A percentile compares a stretch with the other conserved stretches of the same genome.
Evolutionary conservation across 2,113 vertebrate species (phyloP).

Genomic region (Crotalus horridus): DNA sequence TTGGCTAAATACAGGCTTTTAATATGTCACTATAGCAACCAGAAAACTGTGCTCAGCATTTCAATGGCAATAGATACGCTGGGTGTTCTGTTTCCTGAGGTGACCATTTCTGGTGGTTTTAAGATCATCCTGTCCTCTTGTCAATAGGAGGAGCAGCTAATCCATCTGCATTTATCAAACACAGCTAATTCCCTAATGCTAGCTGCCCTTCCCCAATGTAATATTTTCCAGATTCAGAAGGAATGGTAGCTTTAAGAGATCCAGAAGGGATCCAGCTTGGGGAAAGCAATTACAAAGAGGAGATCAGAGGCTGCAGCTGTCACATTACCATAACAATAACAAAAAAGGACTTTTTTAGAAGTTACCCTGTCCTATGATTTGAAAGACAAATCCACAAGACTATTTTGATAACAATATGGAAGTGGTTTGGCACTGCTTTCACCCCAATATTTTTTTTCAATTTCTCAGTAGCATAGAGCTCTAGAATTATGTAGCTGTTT

Average conservation of each 20-base stretch:
- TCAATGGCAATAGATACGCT: neutral
- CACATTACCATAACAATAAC: neutral
- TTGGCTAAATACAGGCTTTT: slow-evolving; percentile 15
- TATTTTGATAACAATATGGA: neutral
- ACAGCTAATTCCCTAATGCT: neutral
- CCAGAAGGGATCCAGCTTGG: neutral
- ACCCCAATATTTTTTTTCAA: neutral
- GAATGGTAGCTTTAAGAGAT: neutral
- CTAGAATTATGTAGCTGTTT: neutral
- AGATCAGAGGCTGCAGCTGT: neutral
- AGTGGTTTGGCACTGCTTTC: neutral
- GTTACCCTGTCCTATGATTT: neutral
- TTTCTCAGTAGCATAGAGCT: neutral
- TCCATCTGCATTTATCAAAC: neutral
- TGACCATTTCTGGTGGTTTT: neutral
- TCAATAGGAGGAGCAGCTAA: neutral
- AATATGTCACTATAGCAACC: slow-evolving; percentile 10
- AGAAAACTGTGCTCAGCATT: neutral
- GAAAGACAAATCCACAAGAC: neutral
- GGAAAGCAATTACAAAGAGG: neutral
- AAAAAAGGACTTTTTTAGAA: neutral
- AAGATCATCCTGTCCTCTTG: neutral
- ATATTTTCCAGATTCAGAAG: neutral
- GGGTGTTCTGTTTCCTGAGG: neutral
- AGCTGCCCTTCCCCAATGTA: neutral